A percentile compares a stretch with the other conserved stretches of the same genome.
Conservation (phyloP, 2,888 invertebrate genomes). For the Apoderus coryli region DNA sequence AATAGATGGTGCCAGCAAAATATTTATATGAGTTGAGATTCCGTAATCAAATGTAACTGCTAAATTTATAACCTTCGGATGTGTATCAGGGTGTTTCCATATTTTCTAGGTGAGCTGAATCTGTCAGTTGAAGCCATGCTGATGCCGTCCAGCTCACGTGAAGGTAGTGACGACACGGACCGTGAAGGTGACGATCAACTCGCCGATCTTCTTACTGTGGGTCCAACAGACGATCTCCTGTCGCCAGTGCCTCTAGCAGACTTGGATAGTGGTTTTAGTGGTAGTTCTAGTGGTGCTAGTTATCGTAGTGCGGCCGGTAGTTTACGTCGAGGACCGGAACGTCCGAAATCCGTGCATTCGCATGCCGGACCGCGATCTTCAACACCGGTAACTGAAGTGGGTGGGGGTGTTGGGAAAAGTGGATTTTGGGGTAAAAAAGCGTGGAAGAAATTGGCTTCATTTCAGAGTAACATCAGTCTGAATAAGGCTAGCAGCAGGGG, state of each 20-base stretch:
- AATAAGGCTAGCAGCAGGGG: slow-evolving; percentile 50
- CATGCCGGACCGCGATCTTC: slow-evolving; percentile 17
- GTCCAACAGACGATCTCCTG: slow-evolving; percentile 56
- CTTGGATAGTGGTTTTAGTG: slow-evolving; percentile 71
- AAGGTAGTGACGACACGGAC: slow-evolving; percentile 45
- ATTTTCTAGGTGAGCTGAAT: slow-evolving; percentile 54
- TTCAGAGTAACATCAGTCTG: slow-evolving; percentile 54
- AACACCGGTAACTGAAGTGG: slow-evolving; percentile 17
- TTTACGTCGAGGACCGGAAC: slow-evolving; percentile 34
- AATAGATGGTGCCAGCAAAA: too few relatives aligned
- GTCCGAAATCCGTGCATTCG: slow-evolving; percentile 29
- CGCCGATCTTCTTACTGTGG: slow-evolving; percentile 51
- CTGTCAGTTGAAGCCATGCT: slow-evolving; percentile 78
- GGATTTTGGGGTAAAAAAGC: slow-evolving; percentile 63
- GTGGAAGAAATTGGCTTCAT: slow-evolving; percentile 64
- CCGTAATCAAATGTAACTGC: too few relatives aligned
- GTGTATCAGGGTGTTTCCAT: too few relatives aligned
- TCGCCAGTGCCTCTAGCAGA: slow-evolving; percentile 50
- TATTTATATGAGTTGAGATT: too few relatives aligned
- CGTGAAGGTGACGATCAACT: slow-evolving; percentile 46
- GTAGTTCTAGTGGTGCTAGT: slow-evolving; percentile 70
- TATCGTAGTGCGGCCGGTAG: slow-evolving; percentile 49
- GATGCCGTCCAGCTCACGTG: slow-evolving; percentile 58
- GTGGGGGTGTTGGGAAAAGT: slow-evolving; percentile 24
- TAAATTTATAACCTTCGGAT: too few relatives aligned